These are phyloP conservation scores for Gambusia affinis DNA, from an alignment of 2,113 vertebrate genomes.

Conservation along the genomic window DNA sequence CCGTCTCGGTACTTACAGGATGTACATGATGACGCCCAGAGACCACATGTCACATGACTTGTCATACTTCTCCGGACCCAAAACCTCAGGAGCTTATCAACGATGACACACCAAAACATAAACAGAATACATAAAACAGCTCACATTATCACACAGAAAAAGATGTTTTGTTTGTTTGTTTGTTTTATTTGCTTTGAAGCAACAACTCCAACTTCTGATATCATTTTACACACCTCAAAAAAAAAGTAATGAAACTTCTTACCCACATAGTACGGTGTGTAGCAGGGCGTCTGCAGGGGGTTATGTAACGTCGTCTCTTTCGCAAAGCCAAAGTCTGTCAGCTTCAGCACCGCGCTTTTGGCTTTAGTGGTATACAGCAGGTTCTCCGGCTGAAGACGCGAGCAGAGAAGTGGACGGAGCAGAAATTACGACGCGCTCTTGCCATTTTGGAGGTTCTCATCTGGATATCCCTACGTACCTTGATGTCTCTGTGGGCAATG, in stretches of 20 bases:
- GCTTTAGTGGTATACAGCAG: constrained; percentile 90
- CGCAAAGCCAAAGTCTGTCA: constrained; percentile 98
- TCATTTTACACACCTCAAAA: too few relatives aligned
- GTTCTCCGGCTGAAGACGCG: constrained; percentile 89
- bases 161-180: not conserved
- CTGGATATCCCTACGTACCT: constrained; percentile 79
- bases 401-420: not conserved
- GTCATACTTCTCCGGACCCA: constrained; percentile 98
- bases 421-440: not conserved
- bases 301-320: constrained; percentile 96
- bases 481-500: constrained; percentile 96
- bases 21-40: constrained; percentile 98
- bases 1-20: constrained; percentile 88
- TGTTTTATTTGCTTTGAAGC: not conserved
- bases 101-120: constrained; percentile 5
- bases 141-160: constrained; percentile 4
- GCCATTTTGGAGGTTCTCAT: not conserved
- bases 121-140: constrained; percentile 2
- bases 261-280: constrained; percentile 99
- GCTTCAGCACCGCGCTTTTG: constrained; percentile 87
- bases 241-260: constrained; percentile 58
- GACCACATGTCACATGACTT: constrained; percentile 99
- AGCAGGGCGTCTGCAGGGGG: constrained; percentile 95
- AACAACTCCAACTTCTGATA: too few relatives aligned
- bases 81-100: constrained; percentile 91